Evolutionary conservation across 2,797 vertebrate species (phyloP), one percentile per base, ranked within the genome.

Genomic region (Liasis olivaceus): DNA sequence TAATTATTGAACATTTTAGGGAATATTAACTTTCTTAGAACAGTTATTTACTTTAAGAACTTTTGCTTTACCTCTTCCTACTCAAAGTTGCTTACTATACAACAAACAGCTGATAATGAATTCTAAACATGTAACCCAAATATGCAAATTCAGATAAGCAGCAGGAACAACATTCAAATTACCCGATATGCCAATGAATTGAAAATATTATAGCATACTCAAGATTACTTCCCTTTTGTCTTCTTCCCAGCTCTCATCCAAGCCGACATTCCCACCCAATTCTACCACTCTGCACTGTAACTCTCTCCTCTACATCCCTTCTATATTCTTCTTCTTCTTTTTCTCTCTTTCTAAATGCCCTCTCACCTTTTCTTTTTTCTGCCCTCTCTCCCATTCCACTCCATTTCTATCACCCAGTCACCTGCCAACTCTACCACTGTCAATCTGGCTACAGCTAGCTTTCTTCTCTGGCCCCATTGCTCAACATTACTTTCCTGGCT

Each of bases 1-100:
- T 95, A 89, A 28, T 88, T 88, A 47, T 56, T 69, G 56, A 93
- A 93, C 59, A 86, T 93, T 94, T 51, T n/a, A 20, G 28, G 14
- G 56, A 87, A 69, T 60, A 88, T 88, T 93, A 88, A 54, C 9
- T 15, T 95, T 95, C 93, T 95, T 89, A 81, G 84, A 59, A 88
- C 22, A 84, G 8, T 47, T 5, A 88, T 24, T 42, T 62, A 62
- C 42, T 72, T 17, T 56, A 56, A 56, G 31, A 56, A 20, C 12
- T 59, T 36, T 28, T 86, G 2, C 2, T 31, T 7, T n/a, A 11
- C 15, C n/a, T 31, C 1, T 0, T 3, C 2, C 14, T 56, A 17
- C 47, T 66, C 62, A 31, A 5, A 28, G 7, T 69, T 42, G 26
- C 54, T 58, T 86, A 58, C 11, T 15, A 14, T 58, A 86, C 85